Percentiles rank a stretch among this genome's conserved stretches.
Evolutionary conservation across 2,888 invertebrate species (phyloP).

Genomic region (Drosophila multiciliata): DNA sequence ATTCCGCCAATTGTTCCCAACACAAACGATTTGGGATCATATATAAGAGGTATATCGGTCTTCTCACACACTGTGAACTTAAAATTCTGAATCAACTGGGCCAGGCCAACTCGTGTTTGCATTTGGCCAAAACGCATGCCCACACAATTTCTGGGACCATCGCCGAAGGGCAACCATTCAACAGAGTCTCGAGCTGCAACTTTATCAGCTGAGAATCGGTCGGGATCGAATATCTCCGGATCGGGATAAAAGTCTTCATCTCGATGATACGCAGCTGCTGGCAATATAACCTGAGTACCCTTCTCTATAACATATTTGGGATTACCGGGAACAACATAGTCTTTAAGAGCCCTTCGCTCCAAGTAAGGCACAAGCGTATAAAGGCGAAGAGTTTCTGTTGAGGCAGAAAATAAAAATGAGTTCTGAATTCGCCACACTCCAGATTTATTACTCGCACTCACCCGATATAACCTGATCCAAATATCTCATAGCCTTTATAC

Average conservation of each 20-base stretch:
- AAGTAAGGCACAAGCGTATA: constrained; percentile 86
- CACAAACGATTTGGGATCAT: constrained; percentile 53
- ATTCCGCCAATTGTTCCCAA: constrained; percentile 57
- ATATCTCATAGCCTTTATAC: constrained; percentile 84
- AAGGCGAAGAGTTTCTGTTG: constrained; percentile 86
- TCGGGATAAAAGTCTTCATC: constrained; percentile 86
- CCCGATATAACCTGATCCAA: constrained; percentile 85
- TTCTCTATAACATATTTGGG: constrained; percentile 85
- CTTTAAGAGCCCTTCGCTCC: constrained; percentile 86
- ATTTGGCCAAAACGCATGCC: constrained; percentile 83
- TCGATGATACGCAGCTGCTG: constrained; percentile 86
- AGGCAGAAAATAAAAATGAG: neutral
- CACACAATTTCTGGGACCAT: constrained; percentile 82
- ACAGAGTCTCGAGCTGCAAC: constrained; percentile 85
- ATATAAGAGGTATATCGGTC: constrained; percentile 68
- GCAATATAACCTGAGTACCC: constrained; percentile 70
- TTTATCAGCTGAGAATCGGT: constrained; percentile 87
- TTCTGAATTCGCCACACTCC: neutral
- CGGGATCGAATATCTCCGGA: constrained; percentile 88
- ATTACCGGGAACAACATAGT: constrained; percentile 86
- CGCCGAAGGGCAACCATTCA: constrained; percentile 83
- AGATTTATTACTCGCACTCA: constrained; percentile 46
- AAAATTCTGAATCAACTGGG: constrained; percentile 70
- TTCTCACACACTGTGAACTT: constrained; percentile 64
- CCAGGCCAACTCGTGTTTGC: constrained; percentile 78